Evolutionary conservation across 1,140 invertebrate species (phyloP).

Genomic region (Sipha flava): DNA sequence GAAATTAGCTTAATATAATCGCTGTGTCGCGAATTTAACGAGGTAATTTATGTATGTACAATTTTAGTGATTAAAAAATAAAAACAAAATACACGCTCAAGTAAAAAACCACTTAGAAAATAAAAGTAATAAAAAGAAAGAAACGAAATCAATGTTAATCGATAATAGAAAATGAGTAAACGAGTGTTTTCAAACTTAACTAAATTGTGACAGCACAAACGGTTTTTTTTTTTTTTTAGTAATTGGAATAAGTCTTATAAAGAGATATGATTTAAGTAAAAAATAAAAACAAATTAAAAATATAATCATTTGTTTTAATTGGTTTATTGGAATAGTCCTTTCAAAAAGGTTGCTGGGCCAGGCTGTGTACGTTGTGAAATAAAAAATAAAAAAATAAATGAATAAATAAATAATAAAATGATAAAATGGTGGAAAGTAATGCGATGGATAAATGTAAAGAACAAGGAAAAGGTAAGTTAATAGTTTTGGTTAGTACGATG

Average conservation of each 20-base stretch:
- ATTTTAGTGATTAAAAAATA: not conserved
- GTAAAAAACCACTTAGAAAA: too few species aligned
- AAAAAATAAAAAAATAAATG: constrained; percentile 41
- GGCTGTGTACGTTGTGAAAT: constrained; percentile 37
- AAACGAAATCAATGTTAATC: not conserved
- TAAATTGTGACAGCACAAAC: constrained; percentile 8
- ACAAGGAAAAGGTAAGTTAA: not conserved
- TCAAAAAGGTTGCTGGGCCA: constrained; percentile 45
- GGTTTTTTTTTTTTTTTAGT: not conserved
- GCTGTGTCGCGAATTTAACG: constrained; percentile 6
- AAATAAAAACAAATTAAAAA: constrained; percentile 14
- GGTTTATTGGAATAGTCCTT: constrained; percentile 44
- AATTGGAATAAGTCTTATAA: constrained; percentile 25
- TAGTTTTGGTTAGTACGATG: not conserved
- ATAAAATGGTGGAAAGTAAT: too few species aligned
- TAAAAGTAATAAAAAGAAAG: not conserved
- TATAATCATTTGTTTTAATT: constrained; percentile 14
- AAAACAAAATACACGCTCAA: not conserved
- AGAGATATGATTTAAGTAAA: constrained; percentile 27
- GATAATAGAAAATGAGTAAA: not conserved
- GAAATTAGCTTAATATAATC: constrained; percentile 3
- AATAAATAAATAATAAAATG: constrained; percentile 6
- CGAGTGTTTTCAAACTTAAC: constrained; percentile 9
- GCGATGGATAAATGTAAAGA: not conserved
- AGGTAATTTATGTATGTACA: constrained; percentile 18